Evolutionary conservation across 2,113 vertebrate species (phyloP).

Genomic region (Polypterus senegalus): DNA sequence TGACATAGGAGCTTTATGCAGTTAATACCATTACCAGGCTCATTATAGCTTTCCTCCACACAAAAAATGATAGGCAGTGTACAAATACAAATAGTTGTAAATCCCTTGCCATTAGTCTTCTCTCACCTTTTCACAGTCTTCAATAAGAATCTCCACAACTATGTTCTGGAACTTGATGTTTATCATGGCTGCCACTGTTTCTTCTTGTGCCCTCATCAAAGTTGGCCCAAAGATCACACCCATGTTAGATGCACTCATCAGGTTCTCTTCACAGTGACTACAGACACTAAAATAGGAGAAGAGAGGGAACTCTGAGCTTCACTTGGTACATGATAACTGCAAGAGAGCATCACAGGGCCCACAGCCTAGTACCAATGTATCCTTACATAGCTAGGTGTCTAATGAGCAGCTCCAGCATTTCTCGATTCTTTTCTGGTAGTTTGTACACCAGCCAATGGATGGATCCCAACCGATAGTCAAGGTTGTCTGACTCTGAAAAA

Average conservation of each 20-base stretch:
- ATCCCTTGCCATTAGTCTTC: no score
- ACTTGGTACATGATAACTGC: no score
- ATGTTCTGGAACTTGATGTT: conserved; percentile 98
- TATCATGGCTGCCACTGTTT: conserved; percentile 94
- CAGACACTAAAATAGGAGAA: conserved; percentile 57
- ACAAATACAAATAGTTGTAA: no score
- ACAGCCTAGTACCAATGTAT: not conserved
- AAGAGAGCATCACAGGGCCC: no score
- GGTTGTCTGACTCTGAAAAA: conserved; percentile 73
- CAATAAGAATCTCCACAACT: conserved; percentile 87
- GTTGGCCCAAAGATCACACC: conserved; percentile 92
- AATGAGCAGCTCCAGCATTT: conserved; percentile 85
- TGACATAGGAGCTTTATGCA: no score
- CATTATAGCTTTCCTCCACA: no score
- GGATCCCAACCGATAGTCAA: conserved; percentile 77
- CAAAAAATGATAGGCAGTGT: no score
- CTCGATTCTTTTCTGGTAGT: conserved; percentile 78
- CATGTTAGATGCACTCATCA: conserved; percentile 91
- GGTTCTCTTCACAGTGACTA: conserved; percentile 74
- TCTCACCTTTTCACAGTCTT: conserved; percentile 76
- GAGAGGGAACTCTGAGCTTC: not conserved
- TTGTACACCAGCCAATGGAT: conserved; percentile 87
- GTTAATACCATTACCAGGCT: no score
- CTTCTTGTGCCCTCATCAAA: conserved; percentile 84
- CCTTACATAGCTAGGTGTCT: conserved; percentile 81